Base-by-base conservation (phyloP, 2,888 invertebrate species). In the Dichetophora obliterata region DNA sequence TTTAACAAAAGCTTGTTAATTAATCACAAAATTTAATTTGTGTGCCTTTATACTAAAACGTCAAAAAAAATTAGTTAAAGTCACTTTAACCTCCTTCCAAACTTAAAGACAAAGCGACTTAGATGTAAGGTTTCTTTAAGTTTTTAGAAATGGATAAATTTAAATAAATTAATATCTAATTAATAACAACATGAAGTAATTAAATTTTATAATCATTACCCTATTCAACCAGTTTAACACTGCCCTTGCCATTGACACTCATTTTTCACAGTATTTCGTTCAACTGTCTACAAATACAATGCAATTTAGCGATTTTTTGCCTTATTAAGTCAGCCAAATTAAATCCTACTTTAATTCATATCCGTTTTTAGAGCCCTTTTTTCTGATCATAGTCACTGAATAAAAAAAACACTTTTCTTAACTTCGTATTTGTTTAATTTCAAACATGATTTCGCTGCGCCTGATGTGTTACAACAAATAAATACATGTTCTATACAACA, bases 341-440 rank as follows among this genome's bases (percentile, higher is more conserved):
- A 61, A 61, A 61, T 59, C 34, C 71, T 31, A 71, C 57, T 37
- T 72, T 37, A 72, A 72, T 22, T 61, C 61, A 59, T 61, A 61
- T 72, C 24, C 16, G 14, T 37, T 34, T 59, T 48, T 70, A n/a
- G n/a, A n/a, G n/a, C n/a, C n/a, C 6, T 16, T 4, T 57, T 65
- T 11, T 37, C 4, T 24, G 14, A 16, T 8, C n/a, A 37, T 8
- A 9, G 8, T 14, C 24, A 3, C 16, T 27, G 19, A 11, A 43
- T 14, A 43, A 43, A 43, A n/a, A 43, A 43, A 59, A 3, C 22
- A 27, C 50, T 11, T 68, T 43, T 68, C 50, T 48, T 24, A 27
- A 3, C 5, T 31, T 54, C 52, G n/a, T 52, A 34, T 19, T 66
- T 8, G 8, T 16, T 31, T 69, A 27, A 24, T 69, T 54, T 22